Percentiles rank a stretch among this genome's conserved stretches.
Evolutionary conservation across 2,888 invertebrate species (phyloP).

Genomic region (Ichneumon xanthorius): DNA sequence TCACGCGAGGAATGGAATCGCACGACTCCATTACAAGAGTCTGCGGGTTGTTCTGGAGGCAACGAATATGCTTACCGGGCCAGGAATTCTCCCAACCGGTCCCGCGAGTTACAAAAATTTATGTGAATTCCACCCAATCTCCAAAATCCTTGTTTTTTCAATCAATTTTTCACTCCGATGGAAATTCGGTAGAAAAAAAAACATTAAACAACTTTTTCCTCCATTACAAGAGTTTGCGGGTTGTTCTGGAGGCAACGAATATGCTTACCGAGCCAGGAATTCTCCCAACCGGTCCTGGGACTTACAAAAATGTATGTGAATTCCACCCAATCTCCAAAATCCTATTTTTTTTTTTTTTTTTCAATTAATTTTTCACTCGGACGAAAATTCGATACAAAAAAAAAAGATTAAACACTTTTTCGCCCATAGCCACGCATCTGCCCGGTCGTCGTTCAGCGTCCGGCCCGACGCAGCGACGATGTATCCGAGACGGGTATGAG

Average conservation of each 20-base stretch:
- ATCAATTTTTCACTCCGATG: slow-evolving; percentile 22
- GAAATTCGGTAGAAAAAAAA: slow-evolving; percentile 37
- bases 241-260: neutral
- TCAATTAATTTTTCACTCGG: slow-evolving; percentile 1
- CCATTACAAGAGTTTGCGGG: too few relatives aligned
- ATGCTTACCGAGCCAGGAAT: slow-evolving; percentile 37
- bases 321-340: neutral
- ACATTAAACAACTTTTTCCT: neutral
- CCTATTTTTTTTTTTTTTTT: slow-evolving; percentile 22
- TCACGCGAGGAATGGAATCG: slow-evolving; percentile 14
- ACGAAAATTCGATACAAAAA: slow-evolving; percentile 41
- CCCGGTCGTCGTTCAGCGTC: slow-evolving; percentile 16
- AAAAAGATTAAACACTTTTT: slow-evolving; percentile 1
- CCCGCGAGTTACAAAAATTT: neutral
- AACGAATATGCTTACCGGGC: slow-evolving; percentile 18
- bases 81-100: slow-evolving; percentile 48
- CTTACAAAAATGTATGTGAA: slow-evolving; percentile 13
- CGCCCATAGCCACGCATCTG: neutral
- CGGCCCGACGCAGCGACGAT: neutral
- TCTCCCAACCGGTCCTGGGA: slow-evolving; percentile 33
- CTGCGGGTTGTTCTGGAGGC: neutral
- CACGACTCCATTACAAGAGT: slow-evolving; percentile 8
- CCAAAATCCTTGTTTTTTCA: slow-evolving; percentile 7
- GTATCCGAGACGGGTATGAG: slow-evolving; percentile 13
- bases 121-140: neutral